A percentile compares a stretch with the other conserved stretches of the same genome.
Conservation (phyloP, 2,888 invertebrate genomes). For the Tachina fera region DNA sequence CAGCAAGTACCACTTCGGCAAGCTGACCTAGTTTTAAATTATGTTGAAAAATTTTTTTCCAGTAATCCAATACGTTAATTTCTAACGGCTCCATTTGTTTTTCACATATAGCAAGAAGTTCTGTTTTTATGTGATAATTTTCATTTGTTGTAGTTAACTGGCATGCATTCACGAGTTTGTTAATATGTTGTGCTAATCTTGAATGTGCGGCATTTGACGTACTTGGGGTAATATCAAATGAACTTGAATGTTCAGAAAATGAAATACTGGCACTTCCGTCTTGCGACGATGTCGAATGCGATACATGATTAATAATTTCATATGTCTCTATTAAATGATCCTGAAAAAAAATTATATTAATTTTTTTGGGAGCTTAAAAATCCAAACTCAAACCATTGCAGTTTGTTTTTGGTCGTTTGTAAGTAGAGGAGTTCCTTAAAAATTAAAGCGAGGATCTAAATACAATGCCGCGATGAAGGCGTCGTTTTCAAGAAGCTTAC, state of each 20-base stretch:
- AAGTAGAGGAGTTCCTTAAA: neutral
- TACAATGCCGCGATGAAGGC: neutral
- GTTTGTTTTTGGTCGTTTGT: neutral
- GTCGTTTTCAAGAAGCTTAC: no score
- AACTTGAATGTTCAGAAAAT: neutral
- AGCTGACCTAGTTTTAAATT: neutral
- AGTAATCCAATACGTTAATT: neutral
- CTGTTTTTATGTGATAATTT: neutral
- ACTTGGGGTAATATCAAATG: neutral
- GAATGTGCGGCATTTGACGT: neutral
- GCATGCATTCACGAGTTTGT: neutral
- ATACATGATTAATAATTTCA: neutral
- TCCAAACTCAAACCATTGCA: neutral
- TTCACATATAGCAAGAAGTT: neutral
- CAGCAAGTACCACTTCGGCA: conserved; percentile 5
- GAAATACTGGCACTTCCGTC: neutral
- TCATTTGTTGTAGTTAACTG: neutral
- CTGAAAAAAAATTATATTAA: neutral
- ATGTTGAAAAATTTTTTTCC: neutral
- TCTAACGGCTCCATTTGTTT: neutral
- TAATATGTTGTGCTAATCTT: neutral
- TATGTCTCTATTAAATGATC: neutral
- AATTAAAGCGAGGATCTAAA: neutral
- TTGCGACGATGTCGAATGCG: neutral
- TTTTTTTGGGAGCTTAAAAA: neutral